Evolutionary conservation across 2,797 vertebrate species (phyloP), one percentile per base, ranked within the genome.

Genomic region (Pseudochromis fuscus): DNA sequence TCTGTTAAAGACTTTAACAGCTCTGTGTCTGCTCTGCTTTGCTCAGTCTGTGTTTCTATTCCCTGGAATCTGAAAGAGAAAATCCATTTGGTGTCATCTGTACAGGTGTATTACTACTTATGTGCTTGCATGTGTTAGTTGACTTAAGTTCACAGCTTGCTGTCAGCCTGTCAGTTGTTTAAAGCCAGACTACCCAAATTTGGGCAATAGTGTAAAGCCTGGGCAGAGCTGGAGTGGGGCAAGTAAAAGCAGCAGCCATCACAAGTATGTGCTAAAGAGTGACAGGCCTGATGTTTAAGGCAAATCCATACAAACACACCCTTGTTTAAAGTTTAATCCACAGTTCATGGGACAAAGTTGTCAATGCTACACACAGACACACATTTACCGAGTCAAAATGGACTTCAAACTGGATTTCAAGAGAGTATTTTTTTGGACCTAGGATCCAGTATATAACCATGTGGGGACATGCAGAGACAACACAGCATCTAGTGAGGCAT

Each of bases 1-100:
- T 76, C 77, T 56, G 82, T 49, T 88, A 60, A 90, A 87, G 59
- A 86, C 82, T 78, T 89, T 67, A 90, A 46, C 90, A 89, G 89
- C n/a, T 61, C 64, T 7, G 38, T 7, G 53, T 72, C 75, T 75
- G 75, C 67, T 77, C 64, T 28, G 75, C 67, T 77, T 61, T 28
- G 75, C 67, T 57, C 67, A 50, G 70, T 33, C 77, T 84, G 45
- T 46, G 42, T 64, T 80, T 74, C 71, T 61, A 49, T 63, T 38
- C 59, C 85, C 52, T 67, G 67, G 56, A 78, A 77, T 78, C 64
- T 37, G 56, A 67, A 75, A 31, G 21, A 67, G 59, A 58, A 67
- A 74, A 77, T 59, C 38, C 12, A 13, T 67, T 79, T 53, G 58
- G 48, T 59, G n/a, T 65, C 57, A 68, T 40, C 52, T 61, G 12